Evolutionary conservation across 2,113 vertebrate genomes (phyloP).

Genomic region (Ploceus nigricollis): DNA sequence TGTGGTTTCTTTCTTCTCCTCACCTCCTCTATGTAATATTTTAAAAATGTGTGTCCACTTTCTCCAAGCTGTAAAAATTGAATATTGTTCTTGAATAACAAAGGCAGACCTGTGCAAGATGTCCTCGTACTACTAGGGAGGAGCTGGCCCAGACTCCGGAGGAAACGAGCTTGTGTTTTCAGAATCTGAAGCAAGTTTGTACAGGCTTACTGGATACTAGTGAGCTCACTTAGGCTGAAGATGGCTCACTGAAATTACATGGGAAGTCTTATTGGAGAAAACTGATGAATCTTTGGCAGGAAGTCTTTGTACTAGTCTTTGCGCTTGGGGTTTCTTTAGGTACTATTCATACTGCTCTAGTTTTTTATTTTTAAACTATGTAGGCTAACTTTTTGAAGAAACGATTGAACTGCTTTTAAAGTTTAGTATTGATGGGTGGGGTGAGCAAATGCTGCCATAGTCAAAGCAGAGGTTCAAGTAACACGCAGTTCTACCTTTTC

Average conservation of each 20-base stretch:
- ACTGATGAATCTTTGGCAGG: neutral
- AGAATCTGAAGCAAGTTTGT: neutral
- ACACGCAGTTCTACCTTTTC: neutral
- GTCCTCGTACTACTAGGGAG: neutral
- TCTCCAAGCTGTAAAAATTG: neutral
- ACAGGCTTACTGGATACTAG: neutral
- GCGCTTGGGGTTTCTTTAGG: neutral
- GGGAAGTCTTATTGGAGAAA: neutral
- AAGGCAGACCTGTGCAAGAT: neutral
- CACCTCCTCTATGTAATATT: neutral
- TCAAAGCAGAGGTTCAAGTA: neutral
- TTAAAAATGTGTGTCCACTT: neutral
- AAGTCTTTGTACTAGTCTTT: neutral
- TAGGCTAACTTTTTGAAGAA: neutral
- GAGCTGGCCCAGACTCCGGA: neutral
- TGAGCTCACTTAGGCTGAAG: neutral
- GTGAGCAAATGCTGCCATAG: neutral
- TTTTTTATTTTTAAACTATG: neutral
- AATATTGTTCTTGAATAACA: neutral
- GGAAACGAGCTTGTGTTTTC: neutral
- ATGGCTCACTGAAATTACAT: neutral
- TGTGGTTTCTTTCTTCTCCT: neutral
- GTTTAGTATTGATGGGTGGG: neutral
- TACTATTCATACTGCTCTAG: neutral
- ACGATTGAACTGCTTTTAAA: neutral